Base-by-base conservation (phyloP, 2,113 vertebrate species). In the Smithornis capensis region DNA sequence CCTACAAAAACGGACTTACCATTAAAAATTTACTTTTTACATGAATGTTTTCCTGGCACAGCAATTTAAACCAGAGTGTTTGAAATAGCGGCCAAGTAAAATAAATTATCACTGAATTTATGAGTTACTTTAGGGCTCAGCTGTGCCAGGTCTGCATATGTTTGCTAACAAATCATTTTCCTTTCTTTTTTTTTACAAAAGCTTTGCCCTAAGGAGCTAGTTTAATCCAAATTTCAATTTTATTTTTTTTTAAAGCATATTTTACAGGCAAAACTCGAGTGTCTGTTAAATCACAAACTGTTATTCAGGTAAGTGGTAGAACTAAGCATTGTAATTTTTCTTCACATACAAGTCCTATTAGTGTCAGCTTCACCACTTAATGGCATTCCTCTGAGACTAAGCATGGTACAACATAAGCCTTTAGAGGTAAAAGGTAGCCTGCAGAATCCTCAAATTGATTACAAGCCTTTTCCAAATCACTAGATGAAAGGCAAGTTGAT, bases 11-110 rank as follows among this genome's bases (percentile, higher is more conserved):
- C 69, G 94, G 78, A 94, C 83, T 78, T 95, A 83, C 52, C 44
- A 8, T 76, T 88, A 83, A 96, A 96, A 87, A 87, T 84, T 84
- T 87, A 83, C 59, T 94, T 96, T 87, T 97, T 77, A 92, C 55
- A 91, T 56, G 35, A 90, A 60, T 83, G 37, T 81, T 96, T 96
- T 95, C 65, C 89, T 98, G 96, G 96, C 90, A 94, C 78, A 91
- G 33, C 44, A 83, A 71, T 93, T 95, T 97, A 96, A 92, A 78
- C 45, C 74, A 86, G 90, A 96, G 90, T 47, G 80, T 96, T 94
- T 98, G 89, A 97, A 96, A 96, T 78, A 89, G 80, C 62, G 97
- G 97, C 97, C 97, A 98, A 97, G 55, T 83, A 97, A 98, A 98
- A 98, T 94, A 97, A 92, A 98, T 98, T 98, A 98, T 78, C 64